phyloP scores from a whole-genome alignment of 2,888 invertebrate species.

The Cyclophora punctaria region DNA sequence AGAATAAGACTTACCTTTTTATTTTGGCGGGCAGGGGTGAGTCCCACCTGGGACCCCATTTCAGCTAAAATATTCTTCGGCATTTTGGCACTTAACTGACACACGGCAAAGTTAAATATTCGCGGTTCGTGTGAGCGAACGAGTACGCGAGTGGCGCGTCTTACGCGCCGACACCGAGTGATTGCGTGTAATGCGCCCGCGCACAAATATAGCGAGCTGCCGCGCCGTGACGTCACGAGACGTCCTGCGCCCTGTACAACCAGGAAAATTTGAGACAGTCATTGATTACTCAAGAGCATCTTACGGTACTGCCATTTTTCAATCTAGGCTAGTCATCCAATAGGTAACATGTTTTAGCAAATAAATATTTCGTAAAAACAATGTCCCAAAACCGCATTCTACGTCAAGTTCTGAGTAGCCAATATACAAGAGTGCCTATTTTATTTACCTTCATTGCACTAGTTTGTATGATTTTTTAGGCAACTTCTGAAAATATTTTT shows the following conservation, averaged over 20 bases:
- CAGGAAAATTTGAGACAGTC: constrained; percentile 2
- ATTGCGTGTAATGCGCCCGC: constrained; percentile 34
- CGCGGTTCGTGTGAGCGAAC: constrained; percentile 30
- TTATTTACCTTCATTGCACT: no score
- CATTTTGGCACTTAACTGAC: constrained; percentile 51
- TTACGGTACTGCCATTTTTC: no score
- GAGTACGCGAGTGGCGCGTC: constrained; percentile 49
- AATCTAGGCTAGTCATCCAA: no score
- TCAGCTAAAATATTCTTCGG: constrained; percentile 66
- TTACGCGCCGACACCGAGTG: constrained; percentile 52
- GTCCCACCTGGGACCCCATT: constrained; percentile 70
- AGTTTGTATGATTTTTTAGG: no score
- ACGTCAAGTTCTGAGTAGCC: no score
- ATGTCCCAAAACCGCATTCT: no score
- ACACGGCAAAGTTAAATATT: constrained; percentile 25
- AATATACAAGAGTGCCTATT: no score
- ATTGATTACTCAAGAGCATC: no score
- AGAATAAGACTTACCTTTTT: constrained; percentile 45
- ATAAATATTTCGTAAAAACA: no score
- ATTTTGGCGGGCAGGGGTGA: constrained; percentile 55
- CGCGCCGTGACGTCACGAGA: constrained; percentile 39
- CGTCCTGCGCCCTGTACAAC: constrained; percentile 13
- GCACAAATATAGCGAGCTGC: constrained; percentile 41
- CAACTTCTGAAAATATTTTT: no score
- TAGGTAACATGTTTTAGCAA: no score